Evolutionary conservation across 1,140 invertebrate species (phyloP), one percentile per base, ranked within the genome.

Genomic region (Hyles vespertilio): DNA sequence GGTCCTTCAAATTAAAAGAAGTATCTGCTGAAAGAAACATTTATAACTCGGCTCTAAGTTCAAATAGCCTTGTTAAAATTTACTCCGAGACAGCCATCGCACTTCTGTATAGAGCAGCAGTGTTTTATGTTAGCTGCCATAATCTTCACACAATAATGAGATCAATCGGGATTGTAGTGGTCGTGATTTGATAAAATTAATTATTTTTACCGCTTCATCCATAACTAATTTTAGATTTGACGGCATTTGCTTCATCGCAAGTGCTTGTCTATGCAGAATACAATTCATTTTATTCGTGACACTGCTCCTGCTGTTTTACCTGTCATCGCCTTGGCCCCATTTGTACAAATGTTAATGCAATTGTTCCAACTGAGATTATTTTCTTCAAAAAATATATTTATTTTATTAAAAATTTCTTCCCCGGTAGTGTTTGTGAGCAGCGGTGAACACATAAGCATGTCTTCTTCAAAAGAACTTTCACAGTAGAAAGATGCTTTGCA

Each of bases 241-340:
- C n/a, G n/a, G n/a, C n/a, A n/a, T n/a, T n/a, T n/a, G n/a, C n/a
- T n/a, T n/a, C n/a, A n/a, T n/a, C n/a, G n/a, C n/a, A n/a, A n/a
- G n/a, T 72, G 71, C 67, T 75, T 80, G 66, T 72, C 74, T 70
- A 70, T 83, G 74, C 59, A 80, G 59, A 61, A 73, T 71, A 74
- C 73, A 81, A 67, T 69, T 72, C 67, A 69, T 73, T 62, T 71
- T 77, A 77, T 72, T 36, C 61, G 64, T 69, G 70, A 46, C 55
- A 77, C 67, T 68, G 72, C 70, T 71, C 76, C 73, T 65, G 63
- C 72, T 73, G 62, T 62, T 67, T 63, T 69, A 63, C 78, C 75
- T 32, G 75, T 72, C 81, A 87, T 86, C 51, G 79, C 67, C 67
- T 64, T 74, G 62, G 80, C 79, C 60, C 76, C 76, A 75, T 87